A percentile compares a stretch with the other conserved stretches of the same genome.
Conservation (phyloP, 2,797 vertebrate species). For the Ibycter americanus region DNA sequence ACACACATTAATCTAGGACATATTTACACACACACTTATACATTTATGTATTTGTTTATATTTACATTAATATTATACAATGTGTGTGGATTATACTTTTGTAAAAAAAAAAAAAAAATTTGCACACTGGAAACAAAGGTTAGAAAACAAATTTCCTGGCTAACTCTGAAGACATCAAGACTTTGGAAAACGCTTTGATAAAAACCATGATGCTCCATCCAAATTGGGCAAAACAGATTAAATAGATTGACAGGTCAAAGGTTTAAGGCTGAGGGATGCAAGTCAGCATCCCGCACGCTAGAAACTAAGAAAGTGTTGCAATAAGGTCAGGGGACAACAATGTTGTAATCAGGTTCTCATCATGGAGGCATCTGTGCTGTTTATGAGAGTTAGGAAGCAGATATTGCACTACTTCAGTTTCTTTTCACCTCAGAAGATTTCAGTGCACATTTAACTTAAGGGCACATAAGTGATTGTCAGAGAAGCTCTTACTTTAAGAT, state of each 20-base stretch:
- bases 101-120: not conserved
- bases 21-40: not conserved
- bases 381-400: not conserved
- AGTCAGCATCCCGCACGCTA: not conserved
- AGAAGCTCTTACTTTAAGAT: not conserved
- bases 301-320: not conserved
- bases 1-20: no score
- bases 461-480: rapidly evolving
- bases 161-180: not conserved
- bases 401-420: not conserved
- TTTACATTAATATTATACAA: not conserved
- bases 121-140: not conserved
- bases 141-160: not conserved
- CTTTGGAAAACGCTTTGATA: not conserved
- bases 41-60: not conserved
- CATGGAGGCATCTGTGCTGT: not conserved
- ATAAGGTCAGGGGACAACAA: not conserved
- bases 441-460: rapidly evolving
- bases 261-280: not conserved
- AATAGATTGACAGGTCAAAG: not conserved
- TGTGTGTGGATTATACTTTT: rapidly evolving
- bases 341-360: not conserved
- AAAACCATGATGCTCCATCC: not conserved
- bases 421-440: not conserved
- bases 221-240: not conserved